Percentiles rank a stretch among this genome's conserved stretches.
Conservation (phyloP, 2,113 vertebrate genomes). For the Nettapus auritus region DNA sequence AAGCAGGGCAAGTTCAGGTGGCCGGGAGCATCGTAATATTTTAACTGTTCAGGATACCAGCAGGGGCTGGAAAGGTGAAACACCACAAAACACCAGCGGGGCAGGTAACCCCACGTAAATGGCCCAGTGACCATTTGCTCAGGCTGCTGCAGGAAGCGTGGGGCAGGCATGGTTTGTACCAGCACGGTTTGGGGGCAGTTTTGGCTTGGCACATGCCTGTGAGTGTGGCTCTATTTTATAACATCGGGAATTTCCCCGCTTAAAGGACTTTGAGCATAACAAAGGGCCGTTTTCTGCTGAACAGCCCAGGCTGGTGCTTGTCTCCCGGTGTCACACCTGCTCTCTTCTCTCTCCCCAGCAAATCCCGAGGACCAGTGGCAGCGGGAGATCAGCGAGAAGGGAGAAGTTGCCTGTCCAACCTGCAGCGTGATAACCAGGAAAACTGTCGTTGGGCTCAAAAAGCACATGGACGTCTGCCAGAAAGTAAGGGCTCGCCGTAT, state of each 20-base stretch:
- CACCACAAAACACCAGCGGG: background rate
- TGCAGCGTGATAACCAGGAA: conserved; percentile 91
- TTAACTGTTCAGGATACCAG: background rate
- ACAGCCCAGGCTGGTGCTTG: background rate
- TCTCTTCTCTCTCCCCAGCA: conserved; percentile 55
- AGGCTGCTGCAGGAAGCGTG: background rate
- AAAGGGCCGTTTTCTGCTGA: background rate
- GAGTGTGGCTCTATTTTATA: background rate
- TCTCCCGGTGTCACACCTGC: background rate
- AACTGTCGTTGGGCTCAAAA: conserved; percentile 92
- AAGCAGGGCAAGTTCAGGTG: background rate
- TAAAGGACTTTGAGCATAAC: background rate
- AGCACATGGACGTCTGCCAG: conserved; percentile 98
- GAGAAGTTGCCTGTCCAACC: conserved; percentile 91
- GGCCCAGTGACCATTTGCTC: background rate
- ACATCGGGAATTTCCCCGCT: background rate
- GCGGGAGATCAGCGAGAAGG: conserved; percentile 87
- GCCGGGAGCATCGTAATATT: background rate
- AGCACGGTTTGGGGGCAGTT: background rate
- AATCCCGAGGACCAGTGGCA: conserved; percentile 89
- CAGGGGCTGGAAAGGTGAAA: background rate
- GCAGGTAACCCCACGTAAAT: background rate
- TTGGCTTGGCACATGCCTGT: background rate
- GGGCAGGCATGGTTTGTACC: background rate
- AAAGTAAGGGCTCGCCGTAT: conserved; percentile 81